These are phyloP conservation scores for Theristus sp. DNA, from an alignment of 2,888 invertebrate species.

Conservation along the genomic window DNA sequence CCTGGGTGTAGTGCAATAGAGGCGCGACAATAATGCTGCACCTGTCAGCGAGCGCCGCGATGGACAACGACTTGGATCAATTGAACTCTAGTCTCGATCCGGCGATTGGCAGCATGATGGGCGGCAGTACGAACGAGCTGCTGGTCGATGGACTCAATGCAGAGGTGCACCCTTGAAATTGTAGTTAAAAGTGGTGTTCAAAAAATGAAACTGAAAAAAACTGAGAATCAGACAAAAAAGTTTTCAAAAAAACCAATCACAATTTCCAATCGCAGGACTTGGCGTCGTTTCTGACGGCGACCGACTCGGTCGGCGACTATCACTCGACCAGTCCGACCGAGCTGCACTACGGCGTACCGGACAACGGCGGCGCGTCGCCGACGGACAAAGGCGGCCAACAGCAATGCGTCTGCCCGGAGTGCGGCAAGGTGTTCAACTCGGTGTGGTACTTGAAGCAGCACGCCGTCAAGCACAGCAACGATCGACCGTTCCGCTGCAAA, in stretches of 20 bases:
- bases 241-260: no score
- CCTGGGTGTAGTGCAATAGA: no score
- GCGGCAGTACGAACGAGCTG: background rate
- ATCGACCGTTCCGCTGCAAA: constrained; percentile 27
- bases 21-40: no score
- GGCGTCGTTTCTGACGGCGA: background rate
- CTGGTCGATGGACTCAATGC: background rate
- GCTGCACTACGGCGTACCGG: background rate
- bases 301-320: background rate
- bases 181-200: background rate
- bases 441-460: constrained; percentile 22
- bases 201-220: no score
- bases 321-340: background rate
- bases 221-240: no score
- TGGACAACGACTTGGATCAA: no score
- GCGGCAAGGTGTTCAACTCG: constrained; percentile 5
- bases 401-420: constrained; percentile 1
- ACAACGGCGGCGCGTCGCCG: background rate
- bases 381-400: background rate
- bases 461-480: constrained; percentile 26
- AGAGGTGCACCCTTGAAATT: background rate
- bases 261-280: no score
- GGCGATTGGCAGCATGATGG: background rate
- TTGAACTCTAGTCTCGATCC: background rate
- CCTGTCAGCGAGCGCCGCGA: no score